A percentile compares a stretch with the other conserved stretches of the same genome.
Conservation (phyloP, 2,797 vertebrate genomes). For the Fundulus diaphanus region DNA sequence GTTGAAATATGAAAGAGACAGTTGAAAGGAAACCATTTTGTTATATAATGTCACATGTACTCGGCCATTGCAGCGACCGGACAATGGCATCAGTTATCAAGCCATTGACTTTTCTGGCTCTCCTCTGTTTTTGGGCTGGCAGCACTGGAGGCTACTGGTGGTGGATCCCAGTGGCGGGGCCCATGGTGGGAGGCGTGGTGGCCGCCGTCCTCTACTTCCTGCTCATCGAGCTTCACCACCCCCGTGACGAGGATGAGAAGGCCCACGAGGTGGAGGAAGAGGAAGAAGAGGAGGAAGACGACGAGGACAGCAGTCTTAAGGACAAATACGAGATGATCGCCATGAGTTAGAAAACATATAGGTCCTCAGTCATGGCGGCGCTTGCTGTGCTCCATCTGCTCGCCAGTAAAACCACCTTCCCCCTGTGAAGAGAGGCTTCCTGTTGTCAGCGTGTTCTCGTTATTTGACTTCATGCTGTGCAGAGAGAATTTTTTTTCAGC, state of each 20-base stretch:
- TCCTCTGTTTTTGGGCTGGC: constrained; percentile 20
- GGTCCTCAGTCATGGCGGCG: constrained; percentile 1
- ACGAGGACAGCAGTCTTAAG: constrained; percentile 80
- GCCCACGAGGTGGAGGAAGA: constrained; percentile 60
- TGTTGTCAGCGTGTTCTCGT: constrained; percentile 33
- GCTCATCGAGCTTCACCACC: constrained; percentile 91
- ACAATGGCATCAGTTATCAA: neutral
- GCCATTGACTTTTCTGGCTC: constrained; percentile 6
- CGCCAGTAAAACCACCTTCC: neutral
- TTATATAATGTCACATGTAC: constrained; percentile 68
- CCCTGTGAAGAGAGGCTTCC: constrained; percentile 24
- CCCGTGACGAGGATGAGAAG: constrained; percentile 51
- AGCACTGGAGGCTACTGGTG: constrained; percentile 93
- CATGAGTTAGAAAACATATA: constrained; percentile 73
- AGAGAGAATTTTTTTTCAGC: constrained; percentile 21
- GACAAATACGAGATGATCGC: constrained; percentile 92
- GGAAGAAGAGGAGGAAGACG: constrained; percentile 79
- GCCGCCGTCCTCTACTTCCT: constrained; percentile 88
- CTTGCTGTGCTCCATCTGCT: neutral
- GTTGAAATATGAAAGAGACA: too few relatives aligned
- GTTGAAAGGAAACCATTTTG: neutral
- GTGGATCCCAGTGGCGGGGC: constrained; percentile 95
- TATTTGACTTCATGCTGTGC: constrained; percentile 23
- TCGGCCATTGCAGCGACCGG: neutral
- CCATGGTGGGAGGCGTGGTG: constrained; percentile 87